A percentile compares a stretch with the other conserved stretches of the same genome.
phyloP scores from a whole-genome alignment of 2,797 vertebrate species.

The Sebastiscus tertius region DNA sequence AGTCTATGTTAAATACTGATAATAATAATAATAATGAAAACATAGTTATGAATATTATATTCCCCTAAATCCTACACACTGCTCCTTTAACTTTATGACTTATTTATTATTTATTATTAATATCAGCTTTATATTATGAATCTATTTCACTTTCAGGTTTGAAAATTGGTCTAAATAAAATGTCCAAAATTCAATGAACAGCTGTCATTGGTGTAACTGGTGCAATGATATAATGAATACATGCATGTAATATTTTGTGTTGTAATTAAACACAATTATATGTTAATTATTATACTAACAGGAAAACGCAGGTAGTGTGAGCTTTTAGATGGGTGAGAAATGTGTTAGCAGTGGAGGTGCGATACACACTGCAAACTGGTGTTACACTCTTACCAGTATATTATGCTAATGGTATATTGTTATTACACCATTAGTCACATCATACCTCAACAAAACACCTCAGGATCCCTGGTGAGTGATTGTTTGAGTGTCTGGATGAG shows the following conservation, averaged over 20 bases:
- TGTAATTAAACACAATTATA: neutral
- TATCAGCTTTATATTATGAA: neutral
- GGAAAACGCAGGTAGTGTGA: neutral
- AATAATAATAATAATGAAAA: neutral
- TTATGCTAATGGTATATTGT: neutral
- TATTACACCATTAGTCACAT: conserved; percentile 3
- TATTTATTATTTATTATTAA: neutral
- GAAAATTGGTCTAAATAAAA: neutral
- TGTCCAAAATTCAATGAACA: neutral
- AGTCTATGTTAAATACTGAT: too few relatives aligned
- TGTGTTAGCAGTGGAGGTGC: neutral
- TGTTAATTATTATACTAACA: neutral
- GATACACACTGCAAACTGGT: neutral
- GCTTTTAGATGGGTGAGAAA: neutral
- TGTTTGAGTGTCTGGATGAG: conserved; percentile 8
- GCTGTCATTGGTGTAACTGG: neutral
- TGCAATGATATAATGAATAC: neutral
- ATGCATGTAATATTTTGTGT: neutral
- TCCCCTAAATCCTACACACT: too few relatives aligned
- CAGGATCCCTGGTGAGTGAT: neutral
- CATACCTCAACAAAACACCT: neutral
- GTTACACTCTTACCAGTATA: neutral
- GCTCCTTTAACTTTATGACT: neutral
- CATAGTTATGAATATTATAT: too few relatives aligned
- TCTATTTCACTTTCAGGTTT: neutral